Percentiles rank a stretch among this genome's conserved stretches.
These are phyloP conservation scores for Conus ventricosus DNA, from an alignment of 1,140 invertebrate genomes.

Conservation along the genomic window DNA sequence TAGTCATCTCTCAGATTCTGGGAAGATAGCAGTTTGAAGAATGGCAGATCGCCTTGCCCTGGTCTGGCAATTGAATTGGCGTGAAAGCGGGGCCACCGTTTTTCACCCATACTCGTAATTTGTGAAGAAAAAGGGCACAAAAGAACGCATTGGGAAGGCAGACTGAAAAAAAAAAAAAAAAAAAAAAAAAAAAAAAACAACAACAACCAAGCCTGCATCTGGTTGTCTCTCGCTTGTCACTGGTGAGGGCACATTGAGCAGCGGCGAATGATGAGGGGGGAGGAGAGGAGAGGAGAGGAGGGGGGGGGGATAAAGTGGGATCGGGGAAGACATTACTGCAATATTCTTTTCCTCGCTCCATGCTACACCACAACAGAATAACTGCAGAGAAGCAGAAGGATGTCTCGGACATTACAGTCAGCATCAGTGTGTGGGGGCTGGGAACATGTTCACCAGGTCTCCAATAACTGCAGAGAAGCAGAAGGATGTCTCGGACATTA, in stretches of 20 bases:
- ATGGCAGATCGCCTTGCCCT: not conserved
- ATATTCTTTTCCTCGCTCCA: too few species aligned
- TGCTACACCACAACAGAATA: too few species aligned
- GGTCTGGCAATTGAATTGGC: not conserved
- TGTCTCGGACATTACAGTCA: too few species aligned
- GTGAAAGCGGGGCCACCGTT: not conserved
- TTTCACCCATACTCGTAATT: constrained; percentile 14
- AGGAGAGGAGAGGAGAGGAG: not conserved
- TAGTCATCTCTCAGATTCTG: too few species aligned
- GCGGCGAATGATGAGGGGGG: not conserved
- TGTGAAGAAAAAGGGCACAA: constrained; percentile 10
- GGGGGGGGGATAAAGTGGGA: not conserved
- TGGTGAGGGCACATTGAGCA: not conserved
- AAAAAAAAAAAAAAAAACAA: too few species aligned
- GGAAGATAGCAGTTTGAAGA: not conserved
- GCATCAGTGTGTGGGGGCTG: too few species aligned
- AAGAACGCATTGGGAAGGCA: not conserved
- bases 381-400: too few species aligned
- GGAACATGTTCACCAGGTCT: too few species aligned
- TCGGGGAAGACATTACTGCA: too few species aligned
- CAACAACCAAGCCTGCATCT: not conserved
- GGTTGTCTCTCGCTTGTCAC: not conserved
- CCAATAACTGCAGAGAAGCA: too few species aligned
- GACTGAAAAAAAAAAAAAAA: not conserved
- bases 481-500: too few species aligned